Evolutionary conservation across 2,888 invertebrate species (phyloP), one percentile per base, ranked within the genome.

Genomic region (Idaea dimidiata): DNA sequence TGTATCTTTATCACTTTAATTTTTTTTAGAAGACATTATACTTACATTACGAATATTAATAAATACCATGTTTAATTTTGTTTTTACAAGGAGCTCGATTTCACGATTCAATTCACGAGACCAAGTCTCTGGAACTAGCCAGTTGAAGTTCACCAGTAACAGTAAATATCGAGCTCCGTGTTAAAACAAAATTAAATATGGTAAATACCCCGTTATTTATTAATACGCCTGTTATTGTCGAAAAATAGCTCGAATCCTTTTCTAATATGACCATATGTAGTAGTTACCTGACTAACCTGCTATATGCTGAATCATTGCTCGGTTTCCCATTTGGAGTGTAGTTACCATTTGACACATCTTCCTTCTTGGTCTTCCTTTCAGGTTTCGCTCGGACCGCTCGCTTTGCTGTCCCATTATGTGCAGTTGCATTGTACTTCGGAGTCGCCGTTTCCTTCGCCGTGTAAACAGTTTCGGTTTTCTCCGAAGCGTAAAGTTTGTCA

Each of bases 241-340:
- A 24, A 24, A 5, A 5, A 24, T 1, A 24, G 10, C 43, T 66
- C 8, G 61, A 31, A 58, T 56, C 31, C 57, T 57, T 61, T 31
- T 57, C 57, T 32, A 53, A 59, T 55, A 55, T 61, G 43, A 61
- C 69, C 74, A 71, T 24, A 24, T 24, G 24, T 72, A 74, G 24
- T 72, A 74, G 79, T 83, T 89, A 88, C 91, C 91, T 91, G 87
- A 88, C 93, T 93, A 92, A 97, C 97, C 97, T 97, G 94, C 96
- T 96, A 89, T 97, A 97, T 62, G 97, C 97, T 32, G 97, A 97
- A 87, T 97, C 97, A 32, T 86, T 87, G 79, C 87, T 94, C 55
- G 77, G 71, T 76, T 85, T 89, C 60, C 86, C 89, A 69, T 83
- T 89, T 16, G 86, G 87, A 70, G 84, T 90, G 78, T 77, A 84